These are phyloP conservation scores for Drosophila multiciliata DNA, from an alignment of 2,888 invertebrate genomes.

Conservation along the genomic window DNA sequence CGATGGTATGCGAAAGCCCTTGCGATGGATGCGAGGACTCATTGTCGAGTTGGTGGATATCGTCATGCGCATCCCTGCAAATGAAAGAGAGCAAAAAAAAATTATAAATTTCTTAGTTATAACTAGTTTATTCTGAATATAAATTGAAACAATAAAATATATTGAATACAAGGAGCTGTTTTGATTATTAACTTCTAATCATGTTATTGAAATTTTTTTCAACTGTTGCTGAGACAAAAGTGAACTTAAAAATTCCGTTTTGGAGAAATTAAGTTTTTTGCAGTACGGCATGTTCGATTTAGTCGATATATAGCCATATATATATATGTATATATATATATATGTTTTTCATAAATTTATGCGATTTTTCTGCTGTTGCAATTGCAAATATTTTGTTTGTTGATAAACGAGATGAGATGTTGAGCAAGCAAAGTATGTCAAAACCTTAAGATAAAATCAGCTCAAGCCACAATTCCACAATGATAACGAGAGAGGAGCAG, in stretches of 20 bases:
- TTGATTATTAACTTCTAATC: not conserved
- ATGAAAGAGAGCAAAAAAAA: conserved; percentile 15
- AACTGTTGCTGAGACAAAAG: too few species aligned
- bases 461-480: conserved; percentile 15
- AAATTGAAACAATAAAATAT: not conserved
- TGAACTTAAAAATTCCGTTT: too few species aligned
- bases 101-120: not conserved
- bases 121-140: not conserved
- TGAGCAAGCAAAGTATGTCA: conserved; percentile 12
- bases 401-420: not conserved
- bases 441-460: conserved; percentile 31
- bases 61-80: conserved; percentile 90
- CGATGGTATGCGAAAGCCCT: conserved; percentile 89
- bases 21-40: conserved; percentile 89
- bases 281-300: not conserved
- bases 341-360: too few species aligned
- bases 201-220: not conserved
- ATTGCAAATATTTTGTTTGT: conserved; percentile 18
- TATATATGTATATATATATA: too few species aligned
- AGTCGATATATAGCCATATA: not conserved
- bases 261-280: not conserved
- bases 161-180: not conserved
- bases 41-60: conserved; percentile 89
- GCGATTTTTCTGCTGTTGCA: not conserved
- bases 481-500: conserved; percentile 9